A percentile compares a stretch with the other conserved stretches of the same genome.
Conservation (phyloP, 2,888 invertebrate species). For the Caprella mutica region DNA sequence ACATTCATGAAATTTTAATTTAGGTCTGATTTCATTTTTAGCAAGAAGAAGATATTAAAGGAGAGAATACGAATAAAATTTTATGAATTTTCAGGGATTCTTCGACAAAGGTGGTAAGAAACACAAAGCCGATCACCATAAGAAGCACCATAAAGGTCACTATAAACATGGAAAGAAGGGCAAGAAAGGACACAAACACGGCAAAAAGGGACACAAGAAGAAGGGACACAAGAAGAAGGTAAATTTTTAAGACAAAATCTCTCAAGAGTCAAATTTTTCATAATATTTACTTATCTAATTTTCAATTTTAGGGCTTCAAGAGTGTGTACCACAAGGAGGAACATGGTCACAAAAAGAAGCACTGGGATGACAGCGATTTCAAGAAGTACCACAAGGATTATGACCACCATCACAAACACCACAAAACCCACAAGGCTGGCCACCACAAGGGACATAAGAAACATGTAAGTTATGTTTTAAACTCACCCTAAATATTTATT, state of each 20-base stretch:
- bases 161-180: constrained; percentile 7
- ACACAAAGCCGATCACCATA: constrained; percentile 11
- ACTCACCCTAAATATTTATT: too few species aligned
- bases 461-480: too few species aligned
- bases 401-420: constrained; percentile 59
- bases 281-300: too few species aligned
- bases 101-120: constrained; percentile 60
- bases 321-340: constrained; percentile 71
- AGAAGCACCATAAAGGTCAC: constrained; percentile 9
- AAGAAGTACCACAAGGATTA: constrained; percentile 65
- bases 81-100: constrained; percentile 51
- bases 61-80: too few species aligned
- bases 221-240: constrained; percentile 10
- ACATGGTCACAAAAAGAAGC: constrained; percentile 62
- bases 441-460: too few species aligned
- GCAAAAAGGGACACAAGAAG: constrained; percentile 10
- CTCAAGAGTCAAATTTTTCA: too few species aligned
- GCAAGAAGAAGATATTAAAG: too few species aligned
- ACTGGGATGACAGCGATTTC: constrained; percentile 64
- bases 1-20: too few species aligned
- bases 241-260: too few species aligned
- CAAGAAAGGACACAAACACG: constrained; percentile 9
- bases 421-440: constrained; percentile 62
- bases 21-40: too few species aligned
- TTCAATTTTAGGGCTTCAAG: constrained; percentile 55